A percentile compares a stretch with the other conserved stretches of the same genome.
phyloP scores from a whole-genome alignment of 2,797 vertebrate species.

The Oryzias sinensis region DNA sequence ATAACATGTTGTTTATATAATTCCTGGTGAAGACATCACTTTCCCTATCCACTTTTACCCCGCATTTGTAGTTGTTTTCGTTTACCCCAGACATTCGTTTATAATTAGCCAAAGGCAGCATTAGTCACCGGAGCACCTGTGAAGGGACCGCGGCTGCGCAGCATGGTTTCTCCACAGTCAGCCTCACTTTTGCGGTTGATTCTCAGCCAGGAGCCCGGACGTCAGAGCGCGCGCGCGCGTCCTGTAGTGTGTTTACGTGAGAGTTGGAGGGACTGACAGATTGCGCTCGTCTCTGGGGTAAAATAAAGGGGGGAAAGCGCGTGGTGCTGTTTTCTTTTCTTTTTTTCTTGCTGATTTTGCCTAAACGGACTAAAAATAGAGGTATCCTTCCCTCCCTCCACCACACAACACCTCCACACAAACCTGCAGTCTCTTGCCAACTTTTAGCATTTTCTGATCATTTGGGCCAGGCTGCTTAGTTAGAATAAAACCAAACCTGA shows the following conservation, averaged over 20 bases:
- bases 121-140: constrained; percentile 66
- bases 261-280: constrained; percentile 42
- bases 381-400: constrained; percentile 19
- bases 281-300: constrained; percentile 28
- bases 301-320: constrained; percentile 28
- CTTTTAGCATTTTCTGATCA: not conserved
- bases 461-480: constrained; percentile 5
- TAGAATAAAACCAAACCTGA: constrained; percentile 23
- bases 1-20: too few relatives aligned
- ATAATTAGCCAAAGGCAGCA: constrained; percentile 60
- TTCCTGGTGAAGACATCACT: not conserved
- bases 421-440: constrained; percentile 20
- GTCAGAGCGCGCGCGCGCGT: constrained; percentile 46
- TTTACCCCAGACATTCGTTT: constrained; percentile 60
- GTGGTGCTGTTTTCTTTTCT: constrained; percentile 24
- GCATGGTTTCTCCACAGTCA: constrained; percentile 58
- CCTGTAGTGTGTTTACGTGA: constrained; percentile 14
- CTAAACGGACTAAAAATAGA: constrained; percentile 34
- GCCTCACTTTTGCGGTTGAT: constrained; percentile 66
- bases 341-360: constrained; percentile 8
- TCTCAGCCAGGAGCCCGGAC: constrained; percentile 59
- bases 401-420: constrained; percentile 26
- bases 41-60: not conserved
- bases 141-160: constrained; percentile 60
- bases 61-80: constrained; percentile 61